phyloP scores from a whole-genome alignment of 2,888 invertebrate species.

The Tanypteryx hageni region DNA sequence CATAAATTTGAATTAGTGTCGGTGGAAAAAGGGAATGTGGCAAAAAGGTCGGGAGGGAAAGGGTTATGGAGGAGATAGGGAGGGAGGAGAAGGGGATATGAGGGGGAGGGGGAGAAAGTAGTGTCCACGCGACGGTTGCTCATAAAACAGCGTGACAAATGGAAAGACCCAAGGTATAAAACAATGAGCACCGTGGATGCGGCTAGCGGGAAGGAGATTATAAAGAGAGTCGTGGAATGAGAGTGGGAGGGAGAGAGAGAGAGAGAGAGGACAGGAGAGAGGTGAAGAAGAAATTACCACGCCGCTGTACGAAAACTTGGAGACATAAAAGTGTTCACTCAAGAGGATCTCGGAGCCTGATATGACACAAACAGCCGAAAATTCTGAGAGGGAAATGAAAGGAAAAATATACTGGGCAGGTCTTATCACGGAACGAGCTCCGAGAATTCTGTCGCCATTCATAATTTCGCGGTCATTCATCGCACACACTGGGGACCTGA shows the following conservation, averaged over 20 bases:
- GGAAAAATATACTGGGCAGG: background rate
- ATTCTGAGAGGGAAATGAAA: background rate
- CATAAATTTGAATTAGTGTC: conserved; percentile 33
- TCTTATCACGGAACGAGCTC: conserved; percentile 34
- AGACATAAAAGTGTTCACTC: background rate
- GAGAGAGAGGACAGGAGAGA: background rate
- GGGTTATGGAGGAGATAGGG: background rate
- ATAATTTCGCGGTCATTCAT: conserved; percentile 47
- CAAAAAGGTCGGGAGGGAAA: background rate
- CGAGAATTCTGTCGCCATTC: conserved; percentile 52
- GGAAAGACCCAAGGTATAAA: conserved; percentile 26
- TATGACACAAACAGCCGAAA: conserved; percentile 43
- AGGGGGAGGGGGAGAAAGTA: background rate
- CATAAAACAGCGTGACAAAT: conserved; percentile 58
- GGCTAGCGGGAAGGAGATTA: background rate
- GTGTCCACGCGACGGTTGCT: conserved; percentile 19
- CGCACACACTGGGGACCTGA: background rate
- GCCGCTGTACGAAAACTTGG: background rate
- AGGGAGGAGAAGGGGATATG: background rate
- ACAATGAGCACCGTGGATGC: conserved; percentile 29
- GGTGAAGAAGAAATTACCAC: background rate
- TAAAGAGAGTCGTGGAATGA: background rate
- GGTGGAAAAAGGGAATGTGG: background rate
- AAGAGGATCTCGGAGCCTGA: conserved; percentile 34
- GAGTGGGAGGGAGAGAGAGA: background rate